Percentiles rank a stretch among this genome's conserved stretches.
phyloP scores from a whole-genome alignment of 2,113 vertebrate genomes.

The Upupa epops region DNA sequence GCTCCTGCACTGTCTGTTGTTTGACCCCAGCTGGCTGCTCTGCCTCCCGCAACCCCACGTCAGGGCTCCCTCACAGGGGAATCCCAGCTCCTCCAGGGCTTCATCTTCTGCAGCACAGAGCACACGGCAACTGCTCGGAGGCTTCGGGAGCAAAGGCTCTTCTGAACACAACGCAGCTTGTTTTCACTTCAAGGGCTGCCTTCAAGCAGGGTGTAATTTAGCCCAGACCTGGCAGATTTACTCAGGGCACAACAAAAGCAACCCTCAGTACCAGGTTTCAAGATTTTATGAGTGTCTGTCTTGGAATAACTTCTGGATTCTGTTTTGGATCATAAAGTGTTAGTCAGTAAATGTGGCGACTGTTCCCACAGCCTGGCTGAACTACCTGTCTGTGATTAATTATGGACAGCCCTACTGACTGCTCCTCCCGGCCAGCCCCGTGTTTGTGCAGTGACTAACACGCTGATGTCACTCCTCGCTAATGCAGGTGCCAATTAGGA shows the following conservation, averaged over 20 bases:
- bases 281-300: constrained; percentile 21
- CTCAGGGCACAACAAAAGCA: constrained; percentile 29
- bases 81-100: not conserved
- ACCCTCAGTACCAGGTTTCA: constrained; percentile 40
- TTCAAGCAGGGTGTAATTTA: constrained; percentile 54
- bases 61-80: not conserved
- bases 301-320: constrained; percentile 47
- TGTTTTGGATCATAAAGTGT: constrained; percentile 49
- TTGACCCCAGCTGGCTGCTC: not conserved
- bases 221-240: constrained; percentile 32
- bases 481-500: constrained; percentile 65
- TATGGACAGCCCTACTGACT: constrained; percentile 23
- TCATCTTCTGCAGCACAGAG: not conserved
- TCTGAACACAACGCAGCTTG: constrained; percentile 5
- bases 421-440: constrained; percentile 22
- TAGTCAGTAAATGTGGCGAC: constrained; percentile 37
- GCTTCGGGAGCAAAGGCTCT: not conserved
- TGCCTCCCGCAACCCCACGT: not conserved
- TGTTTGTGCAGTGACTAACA: constrained; percentile 57
- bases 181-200: constrained; percentile 24
- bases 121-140: not conserved
- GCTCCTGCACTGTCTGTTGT: not conserved
- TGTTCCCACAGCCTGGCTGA: constrained; percentile 24
- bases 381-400: constrained; percentile 62
- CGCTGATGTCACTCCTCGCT: constrained; percentile 62